Evolutionary conservation across 30 jellyfish, hydroid and myxozoan species (phyloP), one percentile per base, ranked within the genome.

Genomic region (Rhopilema esculentum): DNA sequence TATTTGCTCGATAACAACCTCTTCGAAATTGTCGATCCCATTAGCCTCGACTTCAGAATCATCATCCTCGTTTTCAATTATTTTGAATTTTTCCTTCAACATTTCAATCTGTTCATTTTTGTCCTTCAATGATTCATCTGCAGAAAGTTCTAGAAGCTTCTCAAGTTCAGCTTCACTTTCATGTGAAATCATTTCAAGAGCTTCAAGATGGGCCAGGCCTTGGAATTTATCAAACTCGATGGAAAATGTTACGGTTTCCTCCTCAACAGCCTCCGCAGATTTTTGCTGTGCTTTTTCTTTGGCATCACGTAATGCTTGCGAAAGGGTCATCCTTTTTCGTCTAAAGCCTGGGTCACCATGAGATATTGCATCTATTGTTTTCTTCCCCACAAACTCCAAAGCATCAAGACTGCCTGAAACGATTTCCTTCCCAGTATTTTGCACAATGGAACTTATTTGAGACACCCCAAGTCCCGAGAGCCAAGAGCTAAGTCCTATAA

Each of bases 271-370:
- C 21, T 79, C 68, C 4, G 66, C 49, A 50, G 71, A 33, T 1
- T 84, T 31, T 8, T 61, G 82, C 84, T 77, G 89, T n/a, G 88
- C 90, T 57, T 49, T 70, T 50, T 83, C 92, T 72, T 87, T 85
- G 23, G 99, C 99, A 33, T 94, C 99, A 7, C 91, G 88, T 19
- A 94, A 26, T 9, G 90, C 92, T 49, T 86, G 84, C 6, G 99
- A 94, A 4, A 94, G 81, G 2, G 96, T 89, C 71, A 90, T 63
- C 33, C 91, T 72, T 57, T 69, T 82, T 65, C 79, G 65, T 16
- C 99, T 82, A 49, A 94, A 75, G n/a, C 97, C 99, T 27, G 99
- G 99, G 70, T 94, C 99, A 27, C 99, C 97, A 4, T 94, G 96
- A 1, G 99, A 80, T 23, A 94, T 65, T 16, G 93, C 96, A 68